Percentiles rank a stretch among this genome's conserved stretches.
These are phyloP conservation scores for Frankliniella fusca DNA, from an alignment of 2,888 invertebrate genomes.

Conservation along the genomic window DNA sequence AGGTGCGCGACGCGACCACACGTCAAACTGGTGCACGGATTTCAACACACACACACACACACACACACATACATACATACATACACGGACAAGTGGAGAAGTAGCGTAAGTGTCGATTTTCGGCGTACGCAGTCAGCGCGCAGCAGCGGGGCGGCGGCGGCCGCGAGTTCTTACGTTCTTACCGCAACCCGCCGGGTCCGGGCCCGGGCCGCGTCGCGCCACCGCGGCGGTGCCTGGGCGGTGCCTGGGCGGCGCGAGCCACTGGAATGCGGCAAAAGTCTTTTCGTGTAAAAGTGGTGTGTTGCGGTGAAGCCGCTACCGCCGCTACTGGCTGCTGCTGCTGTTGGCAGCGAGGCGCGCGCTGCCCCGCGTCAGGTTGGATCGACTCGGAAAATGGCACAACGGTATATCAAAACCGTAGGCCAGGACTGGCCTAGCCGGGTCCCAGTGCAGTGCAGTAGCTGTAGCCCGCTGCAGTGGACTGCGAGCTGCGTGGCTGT, in stretches of 20 bases:
- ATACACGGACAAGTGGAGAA: slow-evolving; percentile 33
- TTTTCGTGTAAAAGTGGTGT: slow-evolving; percentile 27
- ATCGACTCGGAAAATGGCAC: too few species aligned
- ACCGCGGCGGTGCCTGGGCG: background rate
- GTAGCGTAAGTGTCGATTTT: background rate
- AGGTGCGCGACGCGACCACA: slow-evolving; percentile 31
- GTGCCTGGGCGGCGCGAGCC: background rate
- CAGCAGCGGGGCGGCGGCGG: background rate
- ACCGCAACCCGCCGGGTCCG: background rate
- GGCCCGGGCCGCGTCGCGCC: background rate
- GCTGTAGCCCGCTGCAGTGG: too few species aligned
- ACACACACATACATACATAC: slow-evolving; percentile 36
- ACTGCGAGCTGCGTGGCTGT: too few species aligned
- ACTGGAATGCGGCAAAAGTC: background rate
- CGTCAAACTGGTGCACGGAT: slow-evolving; percentile 34
- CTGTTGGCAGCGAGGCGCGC: too few species aligned
- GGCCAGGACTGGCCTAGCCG: too few species aligned
- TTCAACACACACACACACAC: slow-evolving; percentile 35
- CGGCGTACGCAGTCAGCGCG: background rate
- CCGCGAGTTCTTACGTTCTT: background rate
- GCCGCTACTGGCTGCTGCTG: too few species aligned
- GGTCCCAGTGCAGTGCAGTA: too few species aligned
- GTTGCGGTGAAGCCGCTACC: background rate
- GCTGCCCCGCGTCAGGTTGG: too few species aligned
- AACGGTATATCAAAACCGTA: too few species aligned